Percentiles rank a stretch among this genome's conserved stretches.
Conservation (phyloP, 2,797 vertebrate genomes). For the Diplodus puntazzo region DNA sequence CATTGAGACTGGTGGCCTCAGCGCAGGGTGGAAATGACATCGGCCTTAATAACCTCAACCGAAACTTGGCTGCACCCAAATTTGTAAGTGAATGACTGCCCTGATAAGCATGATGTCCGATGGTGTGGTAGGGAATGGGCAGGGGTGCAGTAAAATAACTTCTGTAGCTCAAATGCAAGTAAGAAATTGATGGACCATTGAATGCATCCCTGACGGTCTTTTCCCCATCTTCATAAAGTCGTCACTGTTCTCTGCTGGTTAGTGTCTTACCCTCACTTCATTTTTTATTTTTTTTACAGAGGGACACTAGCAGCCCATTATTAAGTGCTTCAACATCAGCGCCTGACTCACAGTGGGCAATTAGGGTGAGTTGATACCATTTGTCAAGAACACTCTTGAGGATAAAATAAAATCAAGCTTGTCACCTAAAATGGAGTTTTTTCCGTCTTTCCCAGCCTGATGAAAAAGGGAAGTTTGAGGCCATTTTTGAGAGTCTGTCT, state of each 20-base stretch:
- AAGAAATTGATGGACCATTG: not conserved
- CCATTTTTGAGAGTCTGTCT: constrained; percentile 96
- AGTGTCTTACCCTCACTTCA: not conserved
- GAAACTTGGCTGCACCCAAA: constrained; percentile 90
- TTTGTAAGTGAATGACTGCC: constrained; percentile 89
- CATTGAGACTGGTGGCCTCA: constrained; percentile 93
- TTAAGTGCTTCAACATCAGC: constrained; percentile 65
- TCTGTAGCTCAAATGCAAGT: not conserved
- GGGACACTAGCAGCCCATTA: constrained; percentile 90
- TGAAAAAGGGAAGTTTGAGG: constrained; percentile 97
- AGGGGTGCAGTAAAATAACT: not conserved
- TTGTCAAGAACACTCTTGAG: not conserved
- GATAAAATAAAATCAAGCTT: not conserved
- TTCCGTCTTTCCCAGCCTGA: constrained; percentile 87
- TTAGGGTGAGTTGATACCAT: constrained; percentile 87
- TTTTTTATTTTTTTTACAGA: constrained; percentile 79
- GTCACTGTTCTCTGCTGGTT: not conserved
- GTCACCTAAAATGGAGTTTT: constrained; percentile 5
- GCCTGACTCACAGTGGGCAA: constrained; percentile 91
- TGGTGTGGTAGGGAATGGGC: not conserved
- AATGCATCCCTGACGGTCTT: not conserved
- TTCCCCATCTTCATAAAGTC: not conserved
- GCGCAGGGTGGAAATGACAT: constrained; percentile 95
- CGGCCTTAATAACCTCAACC: constrained; percentile 87
- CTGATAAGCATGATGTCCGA: not conserved